These are phyloP conservation scores for Nesometra sesokonis DNA, from an alignment of 35 echinoderm and acorn worm species.

Conservation along the genomic window DNA sequence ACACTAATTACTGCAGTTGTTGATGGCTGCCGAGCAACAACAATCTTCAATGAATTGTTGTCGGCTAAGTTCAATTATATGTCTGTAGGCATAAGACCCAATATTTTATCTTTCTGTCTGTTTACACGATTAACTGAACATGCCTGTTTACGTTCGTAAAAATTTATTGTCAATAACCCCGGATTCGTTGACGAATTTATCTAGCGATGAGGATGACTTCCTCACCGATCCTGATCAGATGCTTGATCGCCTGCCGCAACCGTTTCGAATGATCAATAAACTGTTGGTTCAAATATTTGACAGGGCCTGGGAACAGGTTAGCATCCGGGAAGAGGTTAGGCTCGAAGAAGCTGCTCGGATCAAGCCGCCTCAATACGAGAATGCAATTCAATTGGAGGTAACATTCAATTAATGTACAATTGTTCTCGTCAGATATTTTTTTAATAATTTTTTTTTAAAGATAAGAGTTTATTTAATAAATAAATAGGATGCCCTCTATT, in stretches of 20 bases:
- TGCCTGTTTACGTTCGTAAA: conserved; percentile 94
- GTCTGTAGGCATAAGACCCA: no score
- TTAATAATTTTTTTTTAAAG: no score
- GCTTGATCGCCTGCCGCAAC: conserved; percentile 80
- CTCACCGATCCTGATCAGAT: conserved; percentile 88
- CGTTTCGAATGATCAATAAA: conserved; percentile 81
- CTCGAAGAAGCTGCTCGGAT: conserved; percentile 39
- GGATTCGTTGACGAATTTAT: conserved; percentile 55
- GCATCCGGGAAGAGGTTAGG: conserved; percentile 39
- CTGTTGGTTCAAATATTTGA: conserved; percentile 67
- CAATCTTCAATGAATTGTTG: not conserved
- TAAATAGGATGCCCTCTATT: no score
- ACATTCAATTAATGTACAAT: no score
- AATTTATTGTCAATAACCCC: conserved; percentile 90
- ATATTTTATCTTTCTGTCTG: not conserved
- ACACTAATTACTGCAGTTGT: not conserved
- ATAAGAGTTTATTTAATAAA: no score
- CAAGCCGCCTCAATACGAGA: conserved; percentile 25
- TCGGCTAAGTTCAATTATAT: no score
- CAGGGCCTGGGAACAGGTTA: conserved; percentile 66
- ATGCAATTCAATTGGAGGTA: conserved; percentile 9
- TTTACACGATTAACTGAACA: not conserved
- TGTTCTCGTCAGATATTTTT: no score
- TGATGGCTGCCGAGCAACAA: not conserved
- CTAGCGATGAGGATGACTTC: conserved; percentile 92